Conservation (phyloP, 2,113 vertebrate species). For the Rana temporaria region DNA sequence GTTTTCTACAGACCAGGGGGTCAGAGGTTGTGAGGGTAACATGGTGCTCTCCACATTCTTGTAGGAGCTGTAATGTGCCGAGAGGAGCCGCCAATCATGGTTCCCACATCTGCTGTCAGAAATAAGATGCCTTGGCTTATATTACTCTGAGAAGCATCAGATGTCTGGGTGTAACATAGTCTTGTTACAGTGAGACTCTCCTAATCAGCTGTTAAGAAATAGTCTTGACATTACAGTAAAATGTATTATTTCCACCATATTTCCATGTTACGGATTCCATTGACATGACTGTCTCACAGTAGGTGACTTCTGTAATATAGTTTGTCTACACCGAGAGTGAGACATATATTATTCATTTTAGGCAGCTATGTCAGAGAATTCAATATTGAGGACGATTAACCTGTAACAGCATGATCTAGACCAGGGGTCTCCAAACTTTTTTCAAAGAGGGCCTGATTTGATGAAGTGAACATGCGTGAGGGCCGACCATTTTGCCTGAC, state of each 20-base stretch:
- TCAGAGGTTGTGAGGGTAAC: slow-evolving; percentile 26
- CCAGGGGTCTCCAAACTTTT: too few relatives aligned
- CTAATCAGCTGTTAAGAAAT: slow-evolving; percentile 25
- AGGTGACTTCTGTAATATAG: too few relatives aligned
- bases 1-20: slow-evolving; percentile 6
- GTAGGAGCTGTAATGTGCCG: slow-evolving; percentile 11
- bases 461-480: too few relatives aligned
- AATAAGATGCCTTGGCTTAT: slow-evolving; percentile 37
- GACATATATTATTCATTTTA: too few relatives aligned
- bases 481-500: too few relatives aligned
- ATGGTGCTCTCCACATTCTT: slow-evolving; percentile 19
- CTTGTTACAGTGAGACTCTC: slow-evolving; percentile 15
- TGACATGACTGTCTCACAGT: neutral
- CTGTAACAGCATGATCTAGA: too few relatives aligned
- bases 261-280: neutral
- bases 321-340: too few relatives aligned
- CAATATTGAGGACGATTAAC: too few relatives aligned
- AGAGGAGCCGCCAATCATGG: neutral
- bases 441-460: too few relatives aligned
- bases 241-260: neutral
- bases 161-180: slow-evolving; percentile 27
- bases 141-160: slow-evolving; percentile 26
- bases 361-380: too few relatives aligned
- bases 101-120: neutral
- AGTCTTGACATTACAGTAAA: neutral